phyloP scores from a whole-genome alignment of 2,888 invertebrate species.

The Hymenopus coronatus region DNA sequence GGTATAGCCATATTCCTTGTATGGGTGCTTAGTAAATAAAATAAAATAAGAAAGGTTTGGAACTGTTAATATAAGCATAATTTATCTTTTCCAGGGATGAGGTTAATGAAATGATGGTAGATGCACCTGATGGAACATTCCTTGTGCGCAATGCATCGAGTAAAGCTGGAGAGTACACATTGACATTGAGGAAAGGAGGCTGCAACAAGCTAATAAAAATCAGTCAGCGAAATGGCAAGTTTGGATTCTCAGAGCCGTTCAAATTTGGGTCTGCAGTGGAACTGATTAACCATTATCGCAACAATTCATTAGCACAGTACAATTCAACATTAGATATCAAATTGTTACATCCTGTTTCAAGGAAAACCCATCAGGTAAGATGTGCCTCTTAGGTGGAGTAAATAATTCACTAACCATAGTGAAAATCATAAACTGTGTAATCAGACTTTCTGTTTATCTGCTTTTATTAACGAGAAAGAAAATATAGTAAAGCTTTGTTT shows the following conservation, averaged over 20 bases:
- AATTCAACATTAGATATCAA: slow-evolving; percentile 91
- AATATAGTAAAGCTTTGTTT: no score
- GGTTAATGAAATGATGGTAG: slow-evolving; percentile 85
- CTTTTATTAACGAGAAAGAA: no score
- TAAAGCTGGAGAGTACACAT: slow-evolving; percentile 90
- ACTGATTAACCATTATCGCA: slow-evolving; percentile 83
- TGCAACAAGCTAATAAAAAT: slow-evolving; percentile 96
- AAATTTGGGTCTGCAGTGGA: slow-evolving; percentile 82
- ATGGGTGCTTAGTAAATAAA: no score
- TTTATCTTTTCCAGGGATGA: slow-evolving; percentile 62
- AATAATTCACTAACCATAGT: no score
- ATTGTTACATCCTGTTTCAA: slow-evolving; percentile 81
- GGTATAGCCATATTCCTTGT: no score
- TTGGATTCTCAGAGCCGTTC: slow-evolving; percentile 88
- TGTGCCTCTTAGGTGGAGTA: neutral
- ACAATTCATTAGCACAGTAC: slow-evolving; percentile 84
- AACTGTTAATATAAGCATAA: no score
- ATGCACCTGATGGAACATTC: slow-evolving; percentile 93
- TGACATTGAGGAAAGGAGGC: slow-evolving; percentile 92
- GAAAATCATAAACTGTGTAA: no score
- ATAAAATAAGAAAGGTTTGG: no score
- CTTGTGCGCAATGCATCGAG: slow-evolving; percentile 93
- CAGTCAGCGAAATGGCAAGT: slow-evolving; percentile 83
- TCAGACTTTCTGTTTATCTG: no score
- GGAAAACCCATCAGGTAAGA: slow-evolving; percentile 44